A percentile compares a stretch with the other conserved stretches of the same genome.
Evolutionary conservation across 2,113 vertebrate species (phyloP).

Genomic region (Gorsachius goisagi): DNA sequence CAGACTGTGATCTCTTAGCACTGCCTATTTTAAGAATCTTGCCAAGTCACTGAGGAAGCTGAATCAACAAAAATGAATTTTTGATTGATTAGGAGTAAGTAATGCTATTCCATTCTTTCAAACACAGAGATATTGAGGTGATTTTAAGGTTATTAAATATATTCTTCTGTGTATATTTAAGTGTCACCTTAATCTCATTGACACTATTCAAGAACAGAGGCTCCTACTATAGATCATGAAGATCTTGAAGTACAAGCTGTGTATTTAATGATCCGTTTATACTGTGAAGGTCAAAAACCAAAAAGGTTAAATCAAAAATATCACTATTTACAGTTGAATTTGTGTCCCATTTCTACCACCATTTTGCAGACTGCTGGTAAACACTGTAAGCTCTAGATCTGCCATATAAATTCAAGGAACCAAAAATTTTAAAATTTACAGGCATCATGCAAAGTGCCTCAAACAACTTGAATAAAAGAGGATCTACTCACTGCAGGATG

Average conservation of each 20-base stretch:
- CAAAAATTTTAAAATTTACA: neutral
- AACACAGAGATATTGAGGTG: constrained; percentile 36
- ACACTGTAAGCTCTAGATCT: neutral
- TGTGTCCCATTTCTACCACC: neutral
- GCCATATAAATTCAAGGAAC: neutral
- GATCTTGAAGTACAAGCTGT: neutral
- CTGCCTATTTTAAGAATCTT: constrained; percentile 37
- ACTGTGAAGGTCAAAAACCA: constrained; percentile 16
- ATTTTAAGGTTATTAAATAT: constrained; percentile 60
- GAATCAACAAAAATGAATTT: constrained; percentile 64
- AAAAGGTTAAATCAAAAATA: neutral
- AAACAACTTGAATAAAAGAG: neutral
- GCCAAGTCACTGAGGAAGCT: constrained; percentile 36
- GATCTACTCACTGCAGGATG: neutral
- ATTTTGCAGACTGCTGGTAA: neutral
- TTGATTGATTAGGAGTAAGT: constrained; percentile 63
- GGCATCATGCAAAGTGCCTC: neutral
- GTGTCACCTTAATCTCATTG: neutral
- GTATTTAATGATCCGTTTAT: neutral
- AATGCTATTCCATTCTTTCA: constrained; percentile 38
- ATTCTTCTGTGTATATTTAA: constrained; percentile 20
- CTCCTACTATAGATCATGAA: neutral
- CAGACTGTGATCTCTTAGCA: neutral
- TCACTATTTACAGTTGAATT: neutral
- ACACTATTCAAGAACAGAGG: neutral